A percentile compares a stretch with the other conserved stretches of the same genome.
Conservation (phyloP, 2,113 vertebrate species). For the Micronycteris hirsuta region DNA sequence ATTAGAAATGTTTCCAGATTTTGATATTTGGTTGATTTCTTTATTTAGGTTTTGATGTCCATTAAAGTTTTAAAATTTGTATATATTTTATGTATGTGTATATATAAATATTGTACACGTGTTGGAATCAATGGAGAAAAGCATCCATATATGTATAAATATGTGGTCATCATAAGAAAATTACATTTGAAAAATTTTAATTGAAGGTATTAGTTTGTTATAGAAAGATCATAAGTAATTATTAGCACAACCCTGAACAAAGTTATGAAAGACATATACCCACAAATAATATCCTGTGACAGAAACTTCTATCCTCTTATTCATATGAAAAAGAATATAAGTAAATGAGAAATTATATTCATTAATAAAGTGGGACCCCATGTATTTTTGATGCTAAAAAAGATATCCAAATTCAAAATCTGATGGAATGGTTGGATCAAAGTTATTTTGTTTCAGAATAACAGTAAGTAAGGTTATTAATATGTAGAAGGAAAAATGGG, state of each 20-base stretch:
- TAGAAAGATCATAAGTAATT: background rate
- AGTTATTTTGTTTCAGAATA: background rate
- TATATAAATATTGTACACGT: background rate
- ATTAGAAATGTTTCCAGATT: background rate
- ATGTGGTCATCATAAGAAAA: background rate
- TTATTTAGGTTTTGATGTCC: background rate
- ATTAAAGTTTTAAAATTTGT: background rate
- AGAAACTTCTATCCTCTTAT: background rate
- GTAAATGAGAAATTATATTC: background rate
- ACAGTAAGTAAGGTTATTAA: background rate
- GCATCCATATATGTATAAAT: background rate
- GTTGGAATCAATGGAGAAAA: background rate
- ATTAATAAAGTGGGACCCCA: background rate
- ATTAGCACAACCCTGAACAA: background rate
- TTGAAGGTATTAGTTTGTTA: background rate
- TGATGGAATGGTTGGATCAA: background rate
- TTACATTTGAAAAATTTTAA: background rate
- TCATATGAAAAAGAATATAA: background rate
- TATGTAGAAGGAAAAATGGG: background rate
- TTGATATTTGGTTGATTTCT: background rate
- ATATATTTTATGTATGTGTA: background rate
- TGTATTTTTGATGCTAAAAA: background rate
- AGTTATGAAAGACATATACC: background rate
- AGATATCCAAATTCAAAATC: background rate
- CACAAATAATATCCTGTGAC: background rate